Conservation (phyloP, 1,140 invertebrate species). For the Asobara japonica region DNA sequence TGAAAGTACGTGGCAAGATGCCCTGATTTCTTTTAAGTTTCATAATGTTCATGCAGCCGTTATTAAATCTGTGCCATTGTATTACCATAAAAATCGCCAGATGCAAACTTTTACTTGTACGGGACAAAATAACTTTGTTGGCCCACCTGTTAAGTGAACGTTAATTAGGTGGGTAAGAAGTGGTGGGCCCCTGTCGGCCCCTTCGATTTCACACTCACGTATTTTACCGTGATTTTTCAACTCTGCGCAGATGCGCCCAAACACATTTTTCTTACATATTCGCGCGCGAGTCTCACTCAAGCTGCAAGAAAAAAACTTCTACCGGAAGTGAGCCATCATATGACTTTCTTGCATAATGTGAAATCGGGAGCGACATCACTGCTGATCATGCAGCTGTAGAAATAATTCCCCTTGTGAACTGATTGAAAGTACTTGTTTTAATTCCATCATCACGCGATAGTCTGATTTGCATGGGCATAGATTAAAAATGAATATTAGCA, state of each 20-base stretch:
- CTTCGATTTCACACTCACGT: slow-evolving; percentile 12
- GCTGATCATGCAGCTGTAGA: not conserved
- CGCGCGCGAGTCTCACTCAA: not conserved
- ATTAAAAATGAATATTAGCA: not conserved
- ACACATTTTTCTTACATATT: not conserved
- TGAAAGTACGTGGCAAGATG: not conserved
- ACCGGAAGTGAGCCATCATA: slow-evolving; percentile 7
- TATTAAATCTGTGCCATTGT: slow-evolving; percentile 16
- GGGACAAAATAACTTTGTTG: not conserved
- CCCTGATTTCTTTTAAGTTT: not conserved
- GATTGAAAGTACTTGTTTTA: not conserved
- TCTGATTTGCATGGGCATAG: not conserved
- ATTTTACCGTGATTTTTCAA: slow-evolving; percentile 15
- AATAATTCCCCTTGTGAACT: not conserved
- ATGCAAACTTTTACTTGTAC: slow-evolving; percentile 13
- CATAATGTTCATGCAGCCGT: slow-evolving; percentile 5
- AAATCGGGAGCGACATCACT: not conserved
- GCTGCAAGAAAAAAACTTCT: not conserved
- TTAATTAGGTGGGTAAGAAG: slow-evolving; percentile 12
- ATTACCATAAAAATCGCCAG: slow-evolving; percentile 22
- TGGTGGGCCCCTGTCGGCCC: not conserved
- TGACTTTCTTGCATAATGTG: slow-evolving; percentile 11
- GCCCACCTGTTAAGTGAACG: slow-evolving; percentile 8
- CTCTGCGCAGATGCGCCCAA: slow-evolving; percentile 1
- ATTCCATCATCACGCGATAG: not conserved